Conservation (phyloP, 2,113 vertebrate genomes). For the Xerus inauris region DNA sequence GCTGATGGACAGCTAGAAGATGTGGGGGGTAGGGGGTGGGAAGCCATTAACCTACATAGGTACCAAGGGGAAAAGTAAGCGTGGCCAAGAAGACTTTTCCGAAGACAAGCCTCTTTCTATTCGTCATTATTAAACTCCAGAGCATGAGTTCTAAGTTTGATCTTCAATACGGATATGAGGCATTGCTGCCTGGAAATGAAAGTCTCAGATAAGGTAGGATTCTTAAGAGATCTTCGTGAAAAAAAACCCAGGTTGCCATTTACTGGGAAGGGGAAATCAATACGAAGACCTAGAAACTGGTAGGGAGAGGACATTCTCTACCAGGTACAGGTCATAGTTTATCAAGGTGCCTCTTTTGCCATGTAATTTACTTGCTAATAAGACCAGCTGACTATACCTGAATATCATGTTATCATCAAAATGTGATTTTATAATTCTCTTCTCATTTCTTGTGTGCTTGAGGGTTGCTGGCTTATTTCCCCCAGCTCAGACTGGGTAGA, state of each 20-base stretch:
- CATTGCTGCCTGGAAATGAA: constrained; percentile 69
- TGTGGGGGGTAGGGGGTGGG: too few relatives aligned
- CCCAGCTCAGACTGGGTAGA: neutral
- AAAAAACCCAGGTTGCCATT: constrained; percentile 14
- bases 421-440: constrained; percentile 48
- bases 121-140: constrained; percentile 77
- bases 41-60: constrained; percentile 67
- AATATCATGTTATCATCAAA: constrained; percentile 18
- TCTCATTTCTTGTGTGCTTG: constrained; percentile 28
- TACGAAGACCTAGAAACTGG: constrained; percentile 70
- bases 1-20: constrained; percentile 64
- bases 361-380: constrained; percentile 76
- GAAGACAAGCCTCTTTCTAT: constrained; percentile 70
- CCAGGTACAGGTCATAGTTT: constrained; percentile 65
- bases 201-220: constrained; percentile 68
- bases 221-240: constrained; percentile 66
- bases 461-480: neutral
- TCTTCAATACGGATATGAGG: constrained; percentile 76
- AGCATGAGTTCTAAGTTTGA: constrained; percentile 54
- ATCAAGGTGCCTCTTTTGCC: constrained; percentile 61
- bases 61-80: constrained; percentile 62
- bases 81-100: constrained; percentile 41
- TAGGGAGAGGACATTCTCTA: constrained; percentile 57
- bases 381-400: constrained; percentile 48
- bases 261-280: constrained; percentile 70